These are phyloP conservation scores for Eidolon dupreanum DNA, from an alignment of 2,797 vertebrate genomes.

Conservation along the genomic window DNA sequence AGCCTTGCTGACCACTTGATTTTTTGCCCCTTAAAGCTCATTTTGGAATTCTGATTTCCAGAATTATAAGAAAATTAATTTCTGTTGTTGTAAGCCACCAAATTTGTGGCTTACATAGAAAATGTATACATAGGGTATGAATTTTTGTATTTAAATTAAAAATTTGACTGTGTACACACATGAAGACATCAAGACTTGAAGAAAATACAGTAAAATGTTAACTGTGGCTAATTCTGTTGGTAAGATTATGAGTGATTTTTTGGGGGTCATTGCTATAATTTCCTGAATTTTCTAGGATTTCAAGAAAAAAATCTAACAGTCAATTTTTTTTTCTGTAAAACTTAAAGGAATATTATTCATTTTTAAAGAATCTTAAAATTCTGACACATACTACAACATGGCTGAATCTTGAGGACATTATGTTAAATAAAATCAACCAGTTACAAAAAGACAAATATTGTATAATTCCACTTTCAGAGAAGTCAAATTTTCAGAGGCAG, in stretches of 20 bases:
- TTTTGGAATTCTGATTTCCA: not conserved
- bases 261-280: not conserved
- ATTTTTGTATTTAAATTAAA: not conserved
- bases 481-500: not conserved
- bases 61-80: not conserved
- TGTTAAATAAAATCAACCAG: not conserved
- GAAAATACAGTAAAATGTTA: not conserved
- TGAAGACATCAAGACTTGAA: not conserved
- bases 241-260: not conserved
- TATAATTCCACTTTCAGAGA: not conserved
- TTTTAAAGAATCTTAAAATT: not conserved
- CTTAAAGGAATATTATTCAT: not conserved
- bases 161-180: not conserved
- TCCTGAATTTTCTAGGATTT: not conserved
- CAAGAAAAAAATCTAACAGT: not conserved
- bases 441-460: not conserved
- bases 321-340: not conserved
- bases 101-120: not conserved
- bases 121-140: not conserved
- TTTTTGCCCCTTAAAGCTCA: not conserved
- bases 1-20: not conserved
- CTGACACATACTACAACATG: not conserved
- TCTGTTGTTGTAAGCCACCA: not conserved
- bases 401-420: not conserved
- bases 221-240: not conserved